Base-by-base conservation (phyloP, 2,797 vertebrate genomes). In the Philypnodon macrostomus region DNA sequence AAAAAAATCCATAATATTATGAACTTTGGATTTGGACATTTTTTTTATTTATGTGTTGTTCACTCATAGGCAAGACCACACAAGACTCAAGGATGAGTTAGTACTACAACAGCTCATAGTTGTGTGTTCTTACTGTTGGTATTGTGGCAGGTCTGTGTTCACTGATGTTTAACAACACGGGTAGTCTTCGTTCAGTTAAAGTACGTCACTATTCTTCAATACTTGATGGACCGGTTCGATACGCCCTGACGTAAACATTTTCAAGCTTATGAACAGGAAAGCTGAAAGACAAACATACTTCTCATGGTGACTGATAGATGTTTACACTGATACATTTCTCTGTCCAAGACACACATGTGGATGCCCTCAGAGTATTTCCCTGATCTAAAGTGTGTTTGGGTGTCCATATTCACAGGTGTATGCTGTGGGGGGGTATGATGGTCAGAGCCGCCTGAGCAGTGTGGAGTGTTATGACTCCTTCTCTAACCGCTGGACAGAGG, bases 401-500 rank as follows among this genome's bases (percentile, higher is more conserved):
- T 73, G 23, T 63, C 16, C 75, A 7, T 75, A 21, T 53, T 38
- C 31, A 40, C 70, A 99, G 97, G 96, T 97, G 0, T 99, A 99
- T n/a, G 93, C 93, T 13, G 94, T 98, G 4, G 97, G 97, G 19
- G 96, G 97, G 12, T 99, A 96, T 0, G 96, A 99, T 13, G 97
- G 97, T 16, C 95, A 98, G 81, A 94, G 88, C 77, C 93, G 94
- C 21, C 88, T 99, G 46, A 97, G 90, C 89, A 98, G 93, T 0
- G 94, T 94, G 6, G 97, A 99, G 80, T 97, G 95, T 57, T 99
- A 99, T 0, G 97, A 99, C 77, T 98, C 93, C 0, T 98, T 98
- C 85, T 97, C 95, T 31, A 99, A 99, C 75, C 95, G 95, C 60
- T 99, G 97, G 97, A 96, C 91, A 0, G 96, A 98, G 75, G 94